Evolutionary conservation across 1,140 invertebrate species (phyloP).

Genomic region (Papilio glaucus): DNA sequence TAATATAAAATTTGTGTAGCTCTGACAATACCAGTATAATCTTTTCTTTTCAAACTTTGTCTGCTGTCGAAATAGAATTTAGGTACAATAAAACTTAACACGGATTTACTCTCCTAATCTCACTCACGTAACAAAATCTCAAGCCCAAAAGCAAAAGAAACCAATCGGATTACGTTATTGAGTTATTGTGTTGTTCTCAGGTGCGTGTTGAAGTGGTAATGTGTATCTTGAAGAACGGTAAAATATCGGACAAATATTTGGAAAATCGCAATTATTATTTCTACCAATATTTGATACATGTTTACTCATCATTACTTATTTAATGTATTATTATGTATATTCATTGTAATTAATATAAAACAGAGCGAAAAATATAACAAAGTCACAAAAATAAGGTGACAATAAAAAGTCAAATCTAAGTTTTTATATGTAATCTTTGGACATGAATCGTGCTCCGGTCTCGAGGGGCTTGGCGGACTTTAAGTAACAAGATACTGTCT

Average conservation of each 20-base stretch:
- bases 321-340: too few relatives aligned
- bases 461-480: not conserved
- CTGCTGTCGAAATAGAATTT: too few relatives aligned
- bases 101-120: too few relatives aligned
- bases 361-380: not conserved
- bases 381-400: not conserved
- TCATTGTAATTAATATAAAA: not conserved
- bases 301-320: too few relatives aligned
- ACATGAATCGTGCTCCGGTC: conserved; percentile 24
- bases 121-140: not conserved
- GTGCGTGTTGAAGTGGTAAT: conserved; percentile 30
- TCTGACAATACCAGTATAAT: too few relatives aligned
- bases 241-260: conserved; percentile 1
- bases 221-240: not conserved
- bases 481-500: conserved; percentile 25
- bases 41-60: too few relatives aligned
- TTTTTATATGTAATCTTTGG: conserved; percentile 25
- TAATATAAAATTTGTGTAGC: too few relatives aligned
- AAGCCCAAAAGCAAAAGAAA: conserved; percentile 13
- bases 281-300: not conserved
- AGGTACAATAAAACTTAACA: too few relatives aligned
- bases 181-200: conserved; percentile 32
- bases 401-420: conserved; percentile 10
- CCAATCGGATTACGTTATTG: conserved; percentile 39
- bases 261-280: not conserved